Percentiles rank a stretch among this genome's conserved stretches.
These are phyloP conservation scores for Centrocercus urophasianus DNA, from an alignment of 2,113 vertebrate genomes.

Conservation along the genomic window DNA sequence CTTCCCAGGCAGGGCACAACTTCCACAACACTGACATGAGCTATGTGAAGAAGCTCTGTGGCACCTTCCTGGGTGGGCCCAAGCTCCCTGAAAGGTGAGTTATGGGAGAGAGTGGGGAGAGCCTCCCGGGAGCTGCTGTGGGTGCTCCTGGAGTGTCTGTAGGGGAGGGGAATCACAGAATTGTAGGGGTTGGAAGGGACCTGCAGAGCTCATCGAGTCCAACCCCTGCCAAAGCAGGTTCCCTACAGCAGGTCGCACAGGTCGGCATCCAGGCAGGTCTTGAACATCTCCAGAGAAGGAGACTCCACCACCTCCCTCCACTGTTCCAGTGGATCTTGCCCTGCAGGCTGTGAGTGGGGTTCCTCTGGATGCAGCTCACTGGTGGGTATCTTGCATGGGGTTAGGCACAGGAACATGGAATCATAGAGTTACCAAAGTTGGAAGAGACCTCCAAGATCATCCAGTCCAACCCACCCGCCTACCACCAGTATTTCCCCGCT, in stretches of 20 bases:
- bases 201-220: too few relatives aligned
- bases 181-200: too few relatives aligned
- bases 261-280: too few relatives aligned
- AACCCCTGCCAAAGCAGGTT: too few relatives aligned
- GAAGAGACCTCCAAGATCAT: too few relatives aligned
- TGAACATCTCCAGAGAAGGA: too few relatives aligned
- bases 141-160: background rate
- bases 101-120: background rate
- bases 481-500: too few relatives aligned
- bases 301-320: too few relatives aligned
- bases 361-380: background rate
- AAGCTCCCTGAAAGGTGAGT: constrained; percentile 86
- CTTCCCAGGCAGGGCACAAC: constrained; percentile 86
- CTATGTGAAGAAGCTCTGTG: constrained; percentile 87
- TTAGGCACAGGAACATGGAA: background rate
- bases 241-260: too few relatives aligned
- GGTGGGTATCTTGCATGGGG: background rate
- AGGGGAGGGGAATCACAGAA: background rate
- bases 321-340: background rate
- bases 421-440: too few relatives aligned
- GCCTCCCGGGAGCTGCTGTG: background rate
- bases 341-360: background rate
- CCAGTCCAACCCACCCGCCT: too few relatives aligned
- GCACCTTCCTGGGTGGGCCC: constrained; percentile 85
- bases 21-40: constrained; percentile 81